Percentiles rank a stretch among this genome's conserved stretches.
These are phyloP conservation scores for Stomatorhinus walkeri DNA, from an alignment of 2,797 vertebrate species.

Conservation along the genomic window DNA sequence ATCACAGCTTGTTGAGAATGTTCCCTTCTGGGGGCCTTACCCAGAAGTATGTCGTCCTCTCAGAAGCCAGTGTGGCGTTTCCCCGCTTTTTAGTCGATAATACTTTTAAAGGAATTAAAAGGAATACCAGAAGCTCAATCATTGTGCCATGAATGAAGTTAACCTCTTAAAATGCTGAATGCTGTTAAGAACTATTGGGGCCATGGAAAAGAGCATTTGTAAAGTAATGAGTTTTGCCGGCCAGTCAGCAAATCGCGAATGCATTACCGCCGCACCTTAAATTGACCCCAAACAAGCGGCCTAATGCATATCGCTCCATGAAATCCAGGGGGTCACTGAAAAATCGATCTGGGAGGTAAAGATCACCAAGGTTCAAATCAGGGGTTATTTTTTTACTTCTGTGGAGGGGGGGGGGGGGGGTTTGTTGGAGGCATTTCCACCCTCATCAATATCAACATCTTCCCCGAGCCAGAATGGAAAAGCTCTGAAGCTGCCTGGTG, in stretches of 20 bases:
- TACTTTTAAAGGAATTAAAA: constrained; percentile 19
- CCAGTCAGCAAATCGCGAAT: constrained; percentile 65
- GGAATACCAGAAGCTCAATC: constrained; percentile 6
- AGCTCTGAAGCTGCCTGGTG: constrained; percentile 28
- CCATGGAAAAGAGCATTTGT: constrained; percentile 43
- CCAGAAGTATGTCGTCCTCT: neutral
- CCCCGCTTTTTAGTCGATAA: neutral
- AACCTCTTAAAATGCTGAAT: constrained; percentile 26
- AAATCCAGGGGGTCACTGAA: constrained; percentile 30
- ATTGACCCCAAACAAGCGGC: constrained; percentile 67
- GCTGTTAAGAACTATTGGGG: constrained; percentile 26
- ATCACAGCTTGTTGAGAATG: neutral
- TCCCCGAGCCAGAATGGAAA: constrained; percentile 8
- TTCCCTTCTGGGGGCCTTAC: neutral
- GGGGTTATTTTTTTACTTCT: constrained; percentile 42
- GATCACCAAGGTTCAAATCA: constrained; percentile 44
- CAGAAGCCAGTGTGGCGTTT: neutral
- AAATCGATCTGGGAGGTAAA: constrained; percentile 50
- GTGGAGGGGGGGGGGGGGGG: constrained; percentile 43
- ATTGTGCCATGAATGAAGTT: constrained; percentile 16
- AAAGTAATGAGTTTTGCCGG: constrained; percentile 55
- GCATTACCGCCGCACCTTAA: constrained; percentile 64
- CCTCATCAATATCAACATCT: constrained; percentile 50
- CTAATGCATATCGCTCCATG: constrained; percentile 63
- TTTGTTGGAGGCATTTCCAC: constrained; percentile 40